Evolutionary conservation across 2,888 invertebrate species (phyloP), one percentile per base, ranked within the genome.

Genomic region (Yponomeuta evonymella): DNA sequence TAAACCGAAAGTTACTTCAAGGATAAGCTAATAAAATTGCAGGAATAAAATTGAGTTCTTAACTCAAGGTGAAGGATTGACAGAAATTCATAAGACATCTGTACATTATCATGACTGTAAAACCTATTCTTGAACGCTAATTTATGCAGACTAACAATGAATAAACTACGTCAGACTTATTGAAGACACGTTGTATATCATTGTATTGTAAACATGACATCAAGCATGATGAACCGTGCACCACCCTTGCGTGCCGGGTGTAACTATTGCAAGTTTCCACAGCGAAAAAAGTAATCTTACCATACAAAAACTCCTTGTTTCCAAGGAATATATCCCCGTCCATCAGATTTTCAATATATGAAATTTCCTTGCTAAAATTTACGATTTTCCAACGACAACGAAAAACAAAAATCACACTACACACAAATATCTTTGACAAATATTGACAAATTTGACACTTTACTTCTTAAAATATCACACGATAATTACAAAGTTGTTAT

Each of bases 261-360:
- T 48, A 33, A 3, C n/a, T 67, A 48, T 23, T 43, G 43, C 43
- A 67, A 65, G 29, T 11, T 30, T 58, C 51, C 51, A 58, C 8
- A 36, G 36, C 5, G 33, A 8, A 43, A 43, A 43, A 68, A 63
- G 10, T 11, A 36, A 66, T 66, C 33, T 85, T 88, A 91, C 90
- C 89, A 75, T 88, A 88, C 71, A 89, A 82, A 74, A 81, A 84
- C 75, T 86, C 85, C 78, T 87, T 90, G 76, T 79, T 84, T 67
- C 84, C 88, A 73, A 86, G 78, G 68, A 88, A 77, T 75, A 88
- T 83, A 77, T 90, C 89, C 72, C 83, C 81, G 81, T 91, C 90
- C 91, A 95, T 95, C 75, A 73, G 75, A 23, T 15, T 62, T 36
- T 51, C 6, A n/a, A 51, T 65, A 2, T 43, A 67, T 9, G 2